These are phyloP conservation scores for Perizoma affinitatum DNA, from an alignment of 2,888 invertebrate genomes.

Conservation along the genomic window DNA sequence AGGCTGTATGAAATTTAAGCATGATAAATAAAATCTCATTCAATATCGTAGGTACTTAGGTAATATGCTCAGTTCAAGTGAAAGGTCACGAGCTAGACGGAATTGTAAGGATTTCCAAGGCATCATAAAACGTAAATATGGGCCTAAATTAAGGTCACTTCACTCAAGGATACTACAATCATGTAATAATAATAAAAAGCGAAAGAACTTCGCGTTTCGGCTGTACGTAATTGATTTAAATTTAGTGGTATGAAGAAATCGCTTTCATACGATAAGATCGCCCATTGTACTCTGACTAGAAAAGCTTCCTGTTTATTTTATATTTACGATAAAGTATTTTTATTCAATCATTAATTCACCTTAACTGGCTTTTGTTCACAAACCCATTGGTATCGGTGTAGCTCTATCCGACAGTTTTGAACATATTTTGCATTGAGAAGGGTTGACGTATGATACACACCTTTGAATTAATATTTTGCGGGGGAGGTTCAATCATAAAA, in stretches of 20 bases:
- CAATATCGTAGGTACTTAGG: too few species aligned
- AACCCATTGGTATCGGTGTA: not conserved
- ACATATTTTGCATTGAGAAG: conserved; percentile 22
- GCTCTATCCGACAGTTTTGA: not conserved
- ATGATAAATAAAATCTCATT: too few species aligned
- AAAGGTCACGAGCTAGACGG: too few species aligned
- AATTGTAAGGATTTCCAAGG: conserved; percentile 7
- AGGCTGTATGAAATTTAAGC: too few species aligned
- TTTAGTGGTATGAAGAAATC: too few species aligned
- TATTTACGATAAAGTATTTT: too few species aligned
- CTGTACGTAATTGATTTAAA: too few species aligned
- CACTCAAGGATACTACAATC: not conserved
- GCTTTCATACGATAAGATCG: too few species aligned
- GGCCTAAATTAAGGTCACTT: not conserved
- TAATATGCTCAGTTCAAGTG: not conserved
- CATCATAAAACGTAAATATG: conserved; percentile 9
- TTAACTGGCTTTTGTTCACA: conserved; percentile 2
- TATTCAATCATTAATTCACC: not conserved
- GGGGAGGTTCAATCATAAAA: too few species aligned
- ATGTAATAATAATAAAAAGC: not conserved
- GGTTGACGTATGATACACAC: conserved; percentile 28
- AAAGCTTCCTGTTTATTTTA: too few species aligned
- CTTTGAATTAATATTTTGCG: conserved; percentile 21
- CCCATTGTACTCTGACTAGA: too few species aligned
- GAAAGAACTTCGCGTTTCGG: not conserved